Evolutionary conservation across 2,888 invertebrate species (phyloP).

Genomic region (Hydropsyche betteni): DNA sequence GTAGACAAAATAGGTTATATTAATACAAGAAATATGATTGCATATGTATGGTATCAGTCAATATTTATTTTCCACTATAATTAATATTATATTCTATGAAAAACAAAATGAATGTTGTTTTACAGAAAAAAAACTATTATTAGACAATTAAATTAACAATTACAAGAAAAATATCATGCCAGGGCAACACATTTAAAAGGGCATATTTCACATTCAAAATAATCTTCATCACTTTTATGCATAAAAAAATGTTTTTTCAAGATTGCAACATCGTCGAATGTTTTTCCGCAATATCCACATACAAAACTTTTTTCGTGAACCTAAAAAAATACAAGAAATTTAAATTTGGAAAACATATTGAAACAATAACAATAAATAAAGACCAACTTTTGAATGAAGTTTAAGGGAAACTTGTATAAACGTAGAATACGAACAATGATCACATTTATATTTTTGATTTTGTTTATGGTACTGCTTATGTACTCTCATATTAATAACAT

Average conservation of each 20-base stretch:
- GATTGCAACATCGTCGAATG: not conserved
- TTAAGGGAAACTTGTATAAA: not conserved
- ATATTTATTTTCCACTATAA: no score
- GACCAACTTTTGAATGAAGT: not conserved
- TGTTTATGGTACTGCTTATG: not conserved
- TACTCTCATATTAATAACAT: not conserved
- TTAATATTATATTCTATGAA: no score
- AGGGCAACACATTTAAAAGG: slow-evolving; percentile 24
- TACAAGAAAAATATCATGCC: not conserved
- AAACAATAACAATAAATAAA: not conserved
- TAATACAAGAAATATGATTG: no score
- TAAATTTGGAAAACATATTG: not conserved
- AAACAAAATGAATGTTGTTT: no score
- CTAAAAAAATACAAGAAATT: not conserved
- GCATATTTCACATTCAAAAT: slow-evolving; percentile 23
- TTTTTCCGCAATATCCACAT: not conserved
- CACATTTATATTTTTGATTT: not conserved
- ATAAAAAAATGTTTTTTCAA: not conserved
- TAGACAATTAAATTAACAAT: not conserved
- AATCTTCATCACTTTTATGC: slow-evolving; percentile 7
- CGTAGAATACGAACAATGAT: not conserved
- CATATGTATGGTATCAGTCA: no score
- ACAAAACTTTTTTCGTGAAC: not conserved
- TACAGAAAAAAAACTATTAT: no score
- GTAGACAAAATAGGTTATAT: no score